Percentiles rank a stretch among this genome's conserved stretches.
Conservation (phyloP, 2,888 invertebrate genomes). For the Sphaerolaimus hirsutus region DNA sequence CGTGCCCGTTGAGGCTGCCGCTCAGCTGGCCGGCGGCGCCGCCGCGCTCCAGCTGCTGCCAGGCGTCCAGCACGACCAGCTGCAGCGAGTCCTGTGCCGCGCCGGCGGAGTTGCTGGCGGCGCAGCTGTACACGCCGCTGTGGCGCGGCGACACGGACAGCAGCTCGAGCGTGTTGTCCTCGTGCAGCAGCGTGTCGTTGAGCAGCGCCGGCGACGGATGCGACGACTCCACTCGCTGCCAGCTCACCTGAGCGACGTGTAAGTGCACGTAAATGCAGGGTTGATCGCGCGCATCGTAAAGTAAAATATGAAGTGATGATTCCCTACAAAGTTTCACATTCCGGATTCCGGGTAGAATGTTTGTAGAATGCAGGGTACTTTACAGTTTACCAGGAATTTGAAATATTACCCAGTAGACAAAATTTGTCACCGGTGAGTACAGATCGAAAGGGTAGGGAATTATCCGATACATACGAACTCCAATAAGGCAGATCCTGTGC, state of each 20-base stretch:
- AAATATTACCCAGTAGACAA: background rate
- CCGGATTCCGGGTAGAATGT: no score
- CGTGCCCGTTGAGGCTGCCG: background rate
- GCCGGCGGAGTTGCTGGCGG: conserved; percentile 23
- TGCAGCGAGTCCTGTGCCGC: conserved; percentile 23
- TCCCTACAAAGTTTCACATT: no score
- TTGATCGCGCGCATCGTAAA: no score
- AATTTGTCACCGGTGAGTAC: background rate
- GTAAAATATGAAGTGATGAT: no score
- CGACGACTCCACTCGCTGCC: no score
- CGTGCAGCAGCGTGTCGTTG: conserved; percentile 5
- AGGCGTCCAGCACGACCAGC: conserved; percentile 24
- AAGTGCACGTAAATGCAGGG: no score
- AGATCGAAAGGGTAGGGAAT: no score
- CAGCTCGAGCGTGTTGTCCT: conserved; percentile 14
- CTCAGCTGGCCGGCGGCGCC: background rate
- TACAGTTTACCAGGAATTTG: conserved; percentile 1
- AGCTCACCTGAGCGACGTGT: no score
- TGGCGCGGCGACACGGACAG: conserved; percentile 17
- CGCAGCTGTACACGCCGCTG: conserved; percentile 27
- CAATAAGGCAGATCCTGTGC: no score
- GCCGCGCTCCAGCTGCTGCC: no score
- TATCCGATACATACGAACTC: no score
- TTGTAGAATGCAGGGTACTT: no score
- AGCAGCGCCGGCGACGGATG: conserved; percentile 4